phyloP scores from a whole-genome alignment of 2,797 vertebrate species.

The Limosa lapponica region DNA sequence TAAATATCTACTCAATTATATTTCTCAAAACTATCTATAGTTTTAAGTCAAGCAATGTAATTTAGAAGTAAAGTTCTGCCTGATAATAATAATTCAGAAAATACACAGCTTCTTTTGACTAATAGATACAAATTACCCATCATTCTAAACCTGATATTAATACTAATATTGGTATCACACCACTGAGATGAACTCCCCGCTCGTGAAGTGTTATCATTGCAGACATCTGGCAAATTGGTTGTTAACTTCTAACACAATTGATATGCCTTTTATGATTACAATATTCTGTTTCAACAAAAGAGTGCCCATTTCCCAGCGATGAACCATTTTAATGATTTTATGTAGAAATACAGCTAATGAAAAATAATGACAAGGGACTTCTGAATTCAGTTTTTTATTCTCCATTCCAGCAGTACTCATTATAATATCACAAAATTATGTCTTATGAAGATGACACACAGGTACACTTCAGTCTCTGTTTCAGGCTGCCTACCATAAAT shows the following conservation, averaged over 20 bases:
- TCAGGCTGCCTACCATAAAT: slow-evolving; percentile 30
- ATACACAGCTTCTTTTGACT: slow-evolving; percentile 46
- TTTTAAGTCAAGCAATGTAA: slow-evolving; percentile 60
- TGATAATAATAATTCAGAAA: slow-evolving; percentile 61
- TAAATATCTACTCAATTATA: slow-evolving; percentile 49
- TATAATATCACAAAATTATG: slow-evolving; percentile 55
- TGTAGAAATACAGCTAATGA: slow-evolving; percentile 64
- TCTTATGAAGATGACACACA: slow-evolving; percentile 14
- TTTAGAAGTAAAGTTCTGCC: slow-evolving; percentile 50
- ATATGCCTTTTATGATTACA: slow-evolving; percentile 68
- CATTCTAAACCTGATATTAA: slow-evolving; percentile 65
- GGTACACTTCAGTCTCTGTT: slow-evolving; percentile 17
- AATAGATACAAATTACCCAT: slow-evolving; percentile 67
- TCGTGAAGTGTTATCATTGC: slow-evolving; percentile 64
- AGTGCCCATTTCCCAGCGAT: slow-evolving; percentile 38
- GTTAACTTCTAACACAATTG: slow-evolving; percentile 68
- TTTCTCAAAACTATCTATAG: slow-evolving; percentile 41
- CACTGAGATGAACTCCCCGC: slow-evolving; percentile 53
- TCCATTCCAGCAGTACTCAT: slow-evolving; percentile 19
- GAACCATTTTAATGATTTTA: slow-evolving; percentile 64
- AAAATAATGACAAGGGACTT: slow-evolving; percentile 52
- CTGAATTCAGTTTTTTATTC: slow-evolving; percentile 39
- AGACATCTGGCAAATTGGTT: slow-evolving; percentile 73
- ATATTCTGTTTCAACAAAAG: slow-evolving; percentile 52
- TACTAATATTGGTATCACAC: slow-evolving; percentile 60